Percentiles rank a stretch among this genome's conserved stretches.
phyloP scores from a whole-genome alignment of 2,888 invertebrate genomes.

The Pterostichus madidus region DNA sequence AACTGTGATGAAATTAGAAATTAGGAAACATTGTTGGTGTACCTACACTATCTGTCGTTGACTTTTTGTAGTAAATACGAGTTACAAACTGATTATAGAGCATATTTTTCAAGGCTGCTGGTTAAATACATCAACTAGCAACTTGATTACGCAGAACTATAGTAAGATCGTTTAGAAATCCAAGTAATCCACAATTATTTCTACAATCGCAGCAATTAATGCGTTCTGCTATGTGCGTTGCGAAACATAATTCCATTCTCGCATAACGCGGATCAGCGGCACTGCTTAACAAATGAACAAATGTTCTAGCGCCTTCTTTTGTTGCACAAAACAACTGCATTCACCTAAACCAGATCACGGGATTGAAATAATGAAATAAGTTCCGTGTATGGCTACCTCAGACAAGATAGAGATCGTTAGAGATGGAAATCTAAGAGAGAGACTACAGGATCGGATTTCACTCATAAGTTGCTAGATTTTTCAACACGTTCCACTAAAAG shows the following conservation, averaged over 20 bases:
- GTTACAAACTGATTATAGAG: slow-evolving; percentile 29
- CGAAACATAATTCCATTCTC: slow-evolving; percentile 40
- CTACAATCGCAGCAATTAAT: slow-evolving; percentile 35
- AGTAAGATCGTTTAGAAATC: slow-evolving; percentile 17
- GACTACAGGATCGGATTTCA: background rate
- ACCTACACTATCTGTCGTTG: background rate
- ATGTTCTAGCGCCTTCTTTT: slow-evolving; percentile 40
- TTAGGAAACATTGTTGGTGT: slow-evolving; percentile 22
- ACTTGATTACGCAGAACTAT: slow-evolving; percentile 52
- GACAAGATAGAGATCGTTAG: slow-evolving; percentile 1
- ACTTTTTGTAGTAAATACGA: slow-evolving; percentile 15
- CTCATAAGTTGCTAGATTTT: too few relatives aligned
- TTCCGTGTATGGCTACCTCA: slow-evolving; percentile 20
- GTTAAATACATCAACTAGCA: slow-evolving; percentile 49
- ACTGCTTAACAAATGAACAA: slow-evolving; percentile 18
- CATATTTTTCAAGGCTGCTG: slow-evolving; percentile 41
- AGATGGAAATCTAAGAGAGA: slow-evolving; percentile 9
- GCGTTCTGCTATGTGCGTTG: slow-evolving; percentile 18
- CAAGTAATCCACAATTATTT: slow-evolving; percentile 40
- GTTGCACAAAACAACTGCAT: slow-evolving; percentile 31
- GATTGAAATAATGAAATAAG: slow-evolving; percentile 13
- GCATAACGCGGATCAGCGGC: slow-evolving; percentile 24
- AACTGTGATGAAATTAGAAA: background rate
- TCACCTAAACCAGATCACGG: slow-evolving; percentile 1
- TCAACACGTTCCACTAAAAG: too few relatives aligned